phyloP scores from a whole-genome alignment of 2,113 vertebrate species.

The Corythornis cristatus region DNA sequence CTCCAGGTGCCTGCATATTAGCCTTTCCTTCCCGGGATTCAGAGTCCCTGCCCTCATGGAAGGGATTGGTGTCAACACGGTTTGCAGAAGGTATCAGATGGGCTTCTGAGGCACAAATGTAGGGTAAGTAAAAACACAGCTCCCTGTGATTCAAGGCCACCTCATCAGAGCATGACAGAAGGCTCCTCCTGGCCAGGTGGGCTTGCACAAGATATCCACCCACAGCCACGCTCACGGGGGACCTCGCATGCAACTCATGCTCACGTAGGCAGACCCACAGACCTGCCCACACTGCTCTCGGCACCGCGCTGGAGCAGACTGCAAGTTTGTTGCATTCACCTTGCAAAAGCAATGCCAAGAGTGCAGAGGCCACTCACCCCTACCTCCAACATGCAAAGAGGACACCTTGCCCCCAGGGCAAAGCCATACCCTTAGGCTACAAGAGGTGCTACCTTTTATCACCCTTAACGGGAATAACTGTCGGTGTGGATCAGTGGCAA shows the following conservation, averaged over 20 bases:
- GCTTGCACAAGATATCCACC: not conserved
- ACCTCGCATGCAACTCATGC: not conserved
- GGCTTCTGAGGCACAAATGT: not conserved
- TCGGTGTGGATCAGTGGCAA: not conserved
- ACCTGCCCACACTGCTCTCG: not conserved
- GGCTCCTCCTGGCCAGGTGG: constrained; percentile 7
- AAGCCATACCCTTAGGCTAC: not conserved
- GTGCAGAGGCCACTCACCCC: not conserved
- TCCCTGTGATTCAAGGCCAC: not conserved
- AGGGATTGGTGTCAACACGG: not conserved
- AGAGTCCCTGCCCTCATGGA: accelerated
- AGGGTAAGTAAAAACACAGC: not conserved
- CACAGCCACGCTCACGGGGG: not conserved
- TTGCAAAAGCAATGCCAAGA: not conserved
- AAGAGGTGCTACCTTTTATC: not conserved
- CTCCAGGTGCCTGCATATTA: not conserved
- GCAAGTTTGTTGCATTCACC: not conserved
- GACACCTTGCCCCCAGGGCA: not conserved
- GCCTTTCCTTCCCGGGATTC: not conserved
- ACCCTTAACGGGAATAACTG: not conserved
- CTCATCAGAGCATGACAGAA: not conserved
- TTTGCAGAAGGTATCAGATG: not conserved
- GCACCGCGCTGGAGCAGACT: accelerated
- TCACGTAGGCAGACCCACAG: not conserved
- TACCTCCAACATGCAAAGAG: accelerated